A percentile compares a stretch with the other conserved stretches of the same genome.
These are phyloP conservation scores for Philopedon plagiatum DNA, from an alignment of 2,888 invertebrate genomes.

Conservation along the genomic window DNA sequence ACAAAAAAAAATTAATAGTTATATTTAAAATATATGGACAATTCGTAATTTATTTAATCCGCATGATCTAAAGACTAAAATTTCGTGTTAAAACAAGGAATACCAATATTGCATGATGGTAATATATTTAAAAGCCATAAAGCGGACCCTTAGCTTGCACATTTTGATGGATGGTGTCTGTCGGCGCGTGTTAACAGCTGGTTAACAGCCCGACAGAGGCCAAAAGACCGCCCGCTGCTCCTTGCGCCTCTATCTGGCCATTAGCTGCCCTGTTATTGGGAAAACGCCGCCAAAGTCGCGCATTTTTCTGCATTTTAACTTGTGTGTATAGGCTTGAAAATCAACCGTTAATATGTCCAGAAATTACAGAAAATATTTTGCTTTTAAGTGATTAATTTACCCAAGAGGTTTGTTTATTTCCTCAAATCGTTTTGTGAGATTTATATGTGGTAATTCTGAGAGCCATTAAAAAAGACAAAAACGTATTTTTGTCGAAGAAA, in stretches of 20 bases:
- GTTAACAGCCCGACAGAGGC: conserved; percentile 38
- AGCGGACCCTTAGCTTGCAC: conserved; percentile 42
- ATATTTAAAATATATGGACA: no score
- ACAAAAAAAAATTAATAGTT: no score
- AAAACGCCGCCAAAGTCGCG: conserved; percentile 32
- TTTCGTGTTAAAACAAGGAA: no score
- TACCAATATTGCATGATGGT: neutral
- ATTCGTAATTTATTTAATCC: no score
- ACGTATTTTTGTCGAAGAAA: no score
- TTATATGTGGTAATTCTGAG: no score
- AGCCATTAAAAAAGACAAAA: no score
- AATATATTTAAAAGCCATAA: conserved; percentile 27
- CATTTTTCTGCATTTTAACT: conserved; percentile 14
- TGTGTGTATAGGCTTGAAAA: neutral
- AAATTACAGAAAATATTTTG: no score
- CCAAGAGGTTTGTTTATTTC: neutral
- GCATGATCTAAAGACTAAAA: no score
- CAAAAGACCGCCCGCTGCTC: conserved; percentile 41
- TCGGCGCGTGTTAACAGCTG: conserved; percentile 46
- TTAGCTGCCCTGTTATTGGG: conserved; percentile 44
- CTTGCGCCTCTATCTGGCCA: conserved; percentile 32
- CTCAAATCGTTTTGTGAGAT: no score
- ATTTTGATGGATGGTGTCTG: conserved; percentile 47
- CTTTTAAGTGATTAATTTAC: neutral
- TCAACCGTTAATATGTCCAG: neutral